Conservation (phyloP, 2,888 invertebrate genomes). For the Neoascia interrupta region DNA sequence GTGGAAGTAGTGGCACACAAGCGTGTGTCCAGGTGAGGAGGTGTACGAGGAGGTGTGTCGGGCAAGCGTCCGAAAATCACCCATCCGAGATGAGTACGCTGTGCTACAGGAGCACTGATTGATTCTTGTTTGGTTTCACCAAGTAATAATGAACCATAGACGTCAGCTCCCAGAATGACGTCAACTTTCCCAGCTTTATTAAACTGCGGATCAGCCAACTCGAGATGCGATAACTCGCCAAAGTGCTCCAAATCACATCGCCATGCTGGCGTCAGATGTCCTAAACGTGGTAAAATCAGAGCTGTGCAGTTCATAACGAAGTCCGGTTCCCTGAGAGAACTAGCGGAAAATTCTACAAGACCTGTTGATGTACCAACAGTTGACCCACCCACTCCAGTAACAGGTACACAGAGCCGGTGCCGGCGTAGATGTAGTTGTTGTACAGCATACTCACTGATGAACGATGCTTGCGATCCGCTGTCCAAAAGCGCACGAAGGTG, state of each 20-base stretch:
- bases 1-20: constrained; percentile 3
- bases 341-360: constrained; percentile 21
- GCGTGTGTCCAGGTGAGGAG: neutral
- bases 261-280: neutral
- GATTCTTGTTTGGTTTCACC: constrained; percentile 19
- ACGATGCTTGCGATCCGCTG: constrained; percentile 27
- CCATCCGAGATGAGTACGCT: constrained; percentile 22
- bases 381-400: constrained; percentile 30
- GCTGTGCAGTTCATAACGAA: constrained; percentile 34
- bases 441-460: neutral
- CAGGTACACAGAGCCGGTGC: too few species aligned
- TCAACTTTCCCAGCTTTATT: constrained; percentile 49
- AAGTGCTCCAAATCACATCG: constrained; percentile 1
- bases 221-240: constrained; percentile 38
- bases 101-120: constrained; percentile 23
- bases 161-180: constrained; percentile 49
- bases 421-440: constrained; percentile 41
- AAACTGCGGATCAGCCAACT: constrained; percentile 45
- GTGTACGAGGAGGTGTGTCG: neutral
- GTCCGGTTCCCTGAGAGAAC: constrained; percentile 44
- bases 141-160: constrained; percentile 37
- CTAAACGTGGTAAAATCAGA: neutral
- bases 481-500: too few species aligned
- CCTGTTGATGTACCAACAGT: constrained; percentile 46
- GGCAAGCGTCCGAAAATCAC: constrained; percentile 36